Evolutionary conservation across 2,888 invertebrate species (phyloP).

Genomic region (Pasiphila rectangulata): DNA sequence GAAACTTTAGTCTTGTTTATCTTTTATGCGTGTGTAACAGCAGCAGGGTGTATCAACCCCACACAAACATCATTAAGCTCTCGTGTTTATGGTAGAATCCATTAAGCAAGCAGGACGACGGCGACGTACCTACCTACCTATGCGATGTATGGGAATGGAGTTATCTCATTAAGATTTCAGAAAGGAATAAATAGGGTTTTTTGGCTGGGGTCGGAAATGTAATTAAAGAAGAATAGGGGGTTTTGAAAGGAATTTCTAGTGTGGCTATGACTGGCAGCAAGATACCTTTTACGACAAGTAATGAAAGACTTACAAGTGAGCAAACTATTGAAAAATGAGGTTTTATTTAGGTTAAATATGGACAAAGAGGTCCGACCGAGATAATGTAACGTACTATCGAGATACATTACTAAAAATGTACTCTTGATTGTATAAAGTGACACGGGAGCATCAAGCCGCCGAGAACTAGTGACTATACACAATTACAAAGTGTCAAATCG

Average conservation of each 20-base stretch:
- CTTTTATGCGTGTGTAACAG: constrained; percentile 15
- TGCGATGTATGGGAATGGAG: constrained; percentile 18
- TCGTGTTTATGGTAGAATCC: constrained; percentile 39
- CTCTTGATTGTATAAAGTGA: no score
- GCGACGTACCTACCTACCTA: no score
- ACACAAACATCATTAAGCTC: constrained; percentile 46
- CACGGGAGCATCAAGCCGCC: no score
- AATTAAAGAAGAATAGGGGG: constrained; percentile 15
- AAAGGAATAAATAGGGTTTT: constrained; percentile 19
- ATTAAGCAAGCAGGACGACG: constrained; percentile 27
- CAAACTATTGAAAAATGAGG: no score
- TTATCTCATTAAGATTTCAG: constrained; percentile 25
- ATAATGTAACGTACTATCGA: no score
- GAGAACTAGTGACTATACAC: not conserved
- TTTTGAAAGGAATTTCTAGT: constrained; percentile 9
- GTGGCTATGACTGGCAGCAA: not conserved
- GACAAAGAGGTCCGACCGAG: no score
- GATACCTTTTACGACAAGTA: not conserved
- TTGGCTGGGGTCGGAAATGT: constrained; percentile 14
- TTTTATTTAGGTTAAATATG: no score
- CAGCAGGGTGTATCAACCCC: constrained; percentile 32
- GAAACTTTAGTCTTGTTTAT: constrained; percentile 14
- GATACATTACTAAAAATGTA: no score
- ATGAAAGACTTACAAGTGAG: not conserved
- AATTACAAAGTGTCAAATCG: not conserved